Evolutionary conservation across 2,113 vertebrate species (phyloP).

Genomic region (Trachemys scripta): DNA sequence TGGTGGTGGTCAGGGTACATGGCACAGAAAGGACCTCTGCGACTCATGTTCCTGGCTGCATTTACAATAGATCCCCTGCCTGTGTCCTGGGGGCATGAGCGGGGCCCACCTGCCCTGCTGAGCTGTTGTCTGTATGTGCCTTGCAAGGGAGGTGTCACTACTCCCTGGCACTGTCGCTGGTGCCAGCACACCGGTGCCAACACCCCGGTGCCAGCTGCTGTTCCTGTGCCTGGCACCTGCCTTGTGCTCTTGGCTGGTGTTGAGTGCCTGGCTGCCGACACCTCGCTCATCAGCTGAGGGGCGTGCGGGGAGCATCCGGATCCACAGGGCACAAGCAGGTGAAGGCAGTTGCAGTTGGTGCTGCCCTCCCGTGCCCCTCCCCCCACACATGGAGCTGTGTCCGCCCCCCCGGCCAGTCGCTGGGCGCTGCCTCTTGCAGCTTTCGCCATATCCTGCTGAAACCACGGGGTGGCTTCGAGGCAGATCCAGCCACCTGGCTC

Average conservation of each 20-base stretch:
- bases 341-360: not conserved
- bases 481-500: not conserved
- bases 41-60: not conserved
- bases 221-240: not conserved
- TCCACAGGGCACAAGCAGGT: not conserved
- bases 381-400: accelerated
- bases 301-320: not conserved
- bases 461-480: not conserved
- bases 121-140: not conserved
- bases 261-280: not conserved
- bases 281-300: not conserved
- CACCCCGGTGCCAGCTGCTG: too few species aligned
- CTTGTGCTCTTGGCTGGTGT: not conserved
- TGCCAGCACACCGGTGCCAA: too few species aligned
- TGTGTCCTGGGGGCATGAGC: too few species aligned
- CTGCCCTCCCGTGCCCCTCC: too few species aligned
- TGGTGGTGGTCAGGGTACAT: not conserved
- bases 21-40: not conserved
- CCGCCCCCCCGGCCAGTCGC: not conserved
- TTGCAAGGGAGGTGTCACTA: not conserved
- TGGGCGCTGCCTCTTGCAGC: not conserved
- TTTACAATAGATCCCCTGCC: too few species aligned
- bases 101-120: too few species aligned
- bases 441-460: not conserved
- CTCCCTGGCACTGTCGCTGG: not conserved